Evolutionary conservation across 2,113 vertebrate genomes (phyloP).

Genomic region (Toxotes jaculatrix): DNA sequence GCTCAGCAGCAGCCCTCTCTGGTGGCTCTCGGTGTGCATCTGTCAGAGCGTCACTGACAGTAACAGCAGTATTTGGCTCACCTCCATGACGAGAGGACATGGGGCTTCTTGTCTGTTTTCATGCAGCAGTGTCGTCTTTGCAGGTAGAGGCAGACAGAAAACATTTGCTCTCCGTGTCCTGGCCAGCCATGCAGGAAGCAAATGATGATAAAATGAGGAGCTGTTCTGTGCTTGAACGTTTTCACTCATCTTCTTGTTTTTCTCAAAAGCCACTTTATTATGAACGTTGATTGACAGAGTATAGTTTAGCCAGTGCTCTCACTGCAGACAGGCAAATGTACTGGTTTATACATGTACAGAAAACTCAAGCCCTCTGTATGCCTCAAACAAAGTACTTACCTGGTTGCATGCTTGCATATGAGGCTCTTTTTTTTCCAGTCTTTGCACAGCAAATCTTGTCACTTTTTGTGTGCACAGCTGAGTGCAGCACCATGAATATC

Average conservation of each 20-base stretch:
- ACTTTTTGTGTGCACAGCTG: background rate
- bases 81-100: slow-evolving; percentile 37
- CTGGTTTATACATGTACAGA: background rate
- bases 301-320: background rate
- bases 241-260: background rate
- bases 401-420: background rate
- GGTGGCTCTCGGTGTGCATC: slow-evolving; percentile 54
- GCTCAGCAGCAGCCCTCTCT: slow-evolving; percentile 33
- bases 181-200: slow-evolving; percentile 20
- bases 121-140: slow-evolving; percentile 28
- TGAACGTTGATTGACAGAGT: background rate
- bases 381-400: background rate
- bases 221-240: slow-evolving; percentile 21
- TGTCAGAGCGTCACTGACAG: slow-evolving; percentile 64
- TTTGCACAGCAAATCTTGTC: background rate
- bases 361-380: background rate
- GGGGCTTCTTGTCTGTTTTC: slow-evolving; percentile 38
- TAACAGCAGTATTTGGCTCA: slow-evolving; percentile 55
- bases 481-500: background rate
- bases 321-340: background rate
- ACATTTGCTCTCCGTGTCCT: slow-evolving; percentile 53
- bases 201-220: slow-evolving; percentile 23
- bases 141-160: slow-evolving; percentile 35
- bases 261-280: background rate
- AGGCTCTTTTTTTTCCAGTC: background rate